Evolutionary conservation across 2,113 vertebrate species (phyloP), one percentile per base, ranked within the genome.

Genomic region (Nansenia antarctica): DNA sequence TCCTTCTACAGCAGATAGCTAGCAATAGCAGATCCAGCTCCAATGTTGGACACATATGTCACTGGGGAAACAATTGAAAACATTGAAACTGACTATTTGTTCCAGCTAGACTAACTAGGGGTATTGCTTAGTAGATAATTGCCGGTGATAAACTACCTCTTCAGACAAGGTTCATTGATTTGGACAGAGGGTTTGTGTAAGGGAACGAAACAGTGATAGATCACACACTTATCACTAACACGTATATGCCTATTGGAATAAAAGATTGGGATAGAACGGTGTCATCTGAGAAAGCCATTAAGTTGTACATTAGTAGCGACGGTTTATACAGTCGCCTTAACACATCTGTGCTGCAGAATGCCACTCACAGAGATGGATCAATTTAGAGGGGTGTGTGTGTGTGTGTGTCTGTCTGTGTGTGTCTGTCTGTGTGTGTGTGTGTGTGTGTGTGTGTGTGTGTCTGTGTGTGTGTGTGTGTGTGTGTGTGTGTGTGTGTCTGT

Each of bases 351-450:
- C 34, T 55, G n/a, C 42, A 63, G 68, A 53, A 12, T 66, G 62
- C 65, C 62, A 60, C 74, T 82, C 77, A 78, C 83, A 83, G 77
- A 88, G 82, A 86, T 80, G 73, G 80, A 88, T 86, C 83, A 82
- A 77, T 88, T 82, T 82, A 77, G 77, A 73, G 67, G 79, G 65
- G 72, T 35, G 74, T 76, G 72, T 82, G 73, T 85, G 69, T 42
- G 37, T 42, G 9, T 37, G 35, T 37, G 35, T 37, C 9, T 37
- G 35, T 37, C 9, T 37, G 35, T 63, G 39, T 60, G 68, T 32
- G 49, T 27, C 14, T 27, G 34, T 29, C 2, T 57, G 65, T 39
- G 52, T 30, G 53, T 27, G 29, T 35, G 64, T 35, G 64, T 37
- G 52, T 55, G 11, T 26, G 65, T 37, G 65, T 65, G n/a, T 34